Base-by-base conservation (phyloP, 2,888 invertebrate genomes). In the Frankliniella fusca region DNA sequence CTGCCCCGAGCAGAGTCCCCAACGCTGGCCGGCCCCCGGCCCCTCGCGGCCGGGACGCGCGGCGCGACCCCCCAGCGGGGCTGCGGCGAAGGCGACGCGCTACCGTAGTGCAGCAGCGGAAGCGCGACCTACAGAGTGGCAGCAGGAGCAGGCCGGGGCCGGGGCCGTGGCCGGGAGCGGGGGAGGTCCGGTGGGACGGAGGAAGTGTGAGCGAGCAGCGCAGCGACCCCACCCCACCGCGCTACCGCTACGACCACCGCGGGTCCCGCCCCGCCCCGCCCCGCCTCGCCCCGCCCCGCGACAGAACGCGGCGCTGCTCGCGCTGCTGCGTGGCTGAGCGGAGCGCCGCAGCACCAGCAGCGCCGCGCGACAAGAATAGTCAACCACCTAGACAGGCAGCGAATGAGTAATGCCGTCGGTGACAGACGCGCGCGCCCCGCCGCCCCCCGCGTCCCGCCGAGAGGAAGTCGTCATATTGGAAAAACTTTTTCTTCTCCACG, bases 321-420 rank as follows among this genome's bases (percentile, higher is more conserved):
- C n/a, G n/a, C n/a, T n/a, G 54, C 15, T 11, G 54, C 10, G 54
- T 54, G 18, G 54, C 20, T 54, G 18, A 15, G 54, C 54, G 15
- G 15, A 18, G 54, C 54, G 54, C 54, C 54, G 54, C 54, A 2
- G 54, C 18, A 20, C 11, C 15, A 54, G 54, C 54, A 18, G 20
- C 65, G 65, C 23, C 70, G 70, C 23, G 23, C 70, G 70, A 70
- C 70, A 27, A 76, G 70, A 76, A 76, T 76, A 76, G 70, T 76
- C 70, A 23, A 76, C 23, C 70, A 27, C 54, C 54, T 54, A 27
- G 70, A 27, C 11, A 7, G 70, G 27, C 70, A 27, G 23, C 70
- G 7, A 76, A 76, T 76, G 70, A 76, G 70, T 76, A 27, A 76
- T 76, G 70, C 12, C 2, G 27, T 11, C 27, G 27, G 70, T 76